Conservation (phyloP, 2,797 vertebrate species). For the Alosa sapidissima region DNA sequence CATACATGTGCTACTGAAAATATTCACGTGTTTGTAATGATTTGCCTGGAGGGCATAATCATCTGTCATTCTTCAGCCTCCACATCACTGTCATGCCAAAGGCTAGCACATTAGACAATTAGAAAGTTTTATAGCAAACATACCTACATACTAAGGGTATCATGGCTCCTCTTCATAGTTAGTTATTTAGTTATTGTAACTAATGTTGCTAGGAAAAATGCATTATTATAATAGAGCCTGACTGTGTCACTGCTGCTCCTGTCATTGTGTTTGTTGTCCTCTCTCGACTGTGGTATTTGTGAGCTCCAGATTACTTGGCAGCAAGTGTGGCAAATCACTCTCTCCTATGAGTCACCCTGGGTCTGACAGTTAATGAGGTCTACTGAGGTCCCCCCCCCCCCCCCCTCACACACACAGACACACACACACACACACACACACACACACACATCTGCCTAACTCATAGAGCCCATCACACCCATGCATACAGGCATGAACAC, state of each 20-base stretch:
- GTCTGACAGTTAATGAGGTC: conserved; percentile 71
- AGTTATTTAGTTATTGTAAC: too few relatives aligned
- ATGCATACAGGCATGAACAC: neutral
- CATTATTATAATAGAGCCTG: neutral
- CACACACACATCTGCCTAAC: neutral
- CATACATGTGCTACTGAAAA: neutral
- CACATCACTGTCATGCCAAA: neutral
- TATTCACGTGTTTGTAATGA: neutral
- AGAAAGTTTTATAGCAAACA: too few relatives aligned
- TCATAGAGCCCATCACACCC: neutral
- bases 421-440: neutral
- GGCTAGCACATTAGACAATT: too few relatives aligned
- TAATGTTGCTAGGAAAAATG: too few relatives aligned
- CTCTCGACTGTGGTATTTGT: conserved; percentile 33
- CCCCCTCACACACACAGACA: neutral
- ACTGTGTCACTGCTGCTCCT: neutral
- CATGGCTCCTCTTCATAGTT: too few relatives aligned
- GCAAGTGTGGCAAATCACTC: conserved; percentile 50
- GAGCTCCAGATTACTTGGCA: conserved; percentile 46
- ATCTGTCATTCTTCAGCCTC: neutral
- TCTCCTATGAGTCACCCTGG: conserved; percentile 62
- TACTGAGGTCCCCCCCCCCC: conserved; percentile 32
- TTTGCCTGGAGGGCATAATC: neutral
- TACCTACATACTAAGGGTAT: too few relatives aligned
- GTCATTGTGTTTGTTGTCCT: neutral